Base-by-base conservation (phyloP, 2,888 invertebrate species). In the Eupsilia transversa region DNA sequence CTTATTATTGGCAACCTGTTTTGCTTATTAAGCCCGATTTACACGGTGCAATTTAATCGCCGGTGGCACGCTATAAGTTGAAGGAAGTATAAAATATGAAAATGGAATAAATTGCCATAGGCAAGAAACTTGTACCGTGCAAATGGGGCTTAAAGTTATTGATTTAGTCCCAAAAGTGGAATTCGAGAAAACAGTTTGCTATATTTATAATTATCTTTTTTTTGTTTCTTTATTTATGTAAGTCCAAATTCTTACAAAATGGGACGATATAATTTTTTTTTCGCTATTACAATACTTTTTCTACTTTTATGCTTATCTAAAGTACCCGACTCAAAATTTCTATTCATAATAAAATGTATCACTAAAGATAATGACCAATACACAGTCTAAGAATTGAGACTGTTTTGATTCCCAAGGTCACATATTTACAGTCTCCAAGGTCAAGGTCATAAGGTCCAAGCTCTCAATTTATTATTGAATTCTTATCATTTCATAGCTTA, bases 401-500 rank as follows among this genome's bases (percentile, higher is more conserved):
- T 2, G 30, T 49, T 74, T 57, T 67, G 38, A 60, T 52, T 4
- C 6, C 4, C 23, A 57, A 82, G 72, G 82, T 74, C 74, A 72
- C 17, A 60, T 74, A 56, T 57, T 71, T 23, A 68, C 35, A 52
- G 43, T 38, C 59, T 66, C 41, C 7, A 52, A 49, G 52, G 52
- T 79, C 64, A 81, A 74, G 74, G 74, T 82, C 74, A 65, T 9
- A 35, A 41, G 54, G 46, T 70, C 56, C 75, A 52, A 66, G 41
- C 79, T 75, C 74, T 71, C 61, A 66, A 79, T 72, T 79, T 82
- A 49, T 79, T 82, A 82, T 72, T 82, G 75, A 75, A 69, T 82
- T 82, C 46, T 72, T 82, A 82, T 82, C 69, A 82, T 79, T 79
- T 38, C 59, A 43, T 33, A 61, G 41, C 54, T 61, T 66, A 74